These are phyloP conservation scores for Drosophila melanocephala DNA, from an alignment of 2,888 invertebrate genomes.

Conservation along the genomic window DNA sequence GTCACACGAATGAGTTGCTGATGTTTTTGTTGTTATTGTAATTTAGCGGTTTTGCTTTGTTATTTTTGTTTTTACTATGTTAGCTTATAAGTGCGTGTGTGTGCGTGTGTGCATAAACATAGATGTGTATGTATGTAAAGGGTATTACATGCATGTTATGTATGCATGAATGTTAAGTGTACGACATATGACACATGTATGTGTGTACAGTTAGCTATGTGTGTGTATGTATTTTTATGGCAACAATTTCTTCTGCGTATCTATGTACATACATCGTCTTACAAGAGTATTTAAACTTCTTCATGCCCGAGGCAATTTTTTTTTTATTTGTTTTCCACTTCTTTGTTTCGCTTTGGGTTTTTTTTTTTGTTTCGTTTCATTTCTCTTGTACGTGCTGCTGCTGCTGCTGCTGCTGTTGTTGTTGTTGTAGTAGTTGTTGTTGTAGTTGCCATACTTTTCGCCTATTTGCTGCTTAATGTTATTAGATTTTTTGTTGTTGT, in stretches of 20 bases:
- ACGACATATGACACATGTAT: slow-evolving; percentile 19
- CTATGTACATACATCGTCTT: slow-evolving; percentile 13
- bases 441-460: slow-evolving; percentile 53
- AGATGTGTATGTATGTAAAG: slow-evolving; percentile 11
- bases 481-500: slow-evolving; percentile 49
- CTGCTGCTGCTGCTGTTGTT: slow-evolving; percentile 35
- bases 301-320: slow-evolving; percentile 15
- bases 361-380: slow-evolving; percentile 22
- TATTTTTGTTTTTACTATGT: slow-evolving; percentile 36
- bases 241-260: slow-evolving; percentile 26
- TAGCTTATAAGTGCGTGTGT: slow-evolving; percentile 22
- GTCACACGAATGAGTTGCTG: slow-evolving; percentile 74
- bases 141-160: slow-evolving; percentile 24
- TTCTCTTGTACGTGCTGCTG: slow-evolving; percentile 22
- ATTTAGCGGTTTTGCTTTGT: slow-evolving; percentile 73
- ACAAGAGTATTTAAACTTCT: slow-evolving; percentile 40
- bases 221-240: slow-evolving; percentile 12
- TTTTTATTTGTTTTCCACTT: slow-evolving; percentile 22
- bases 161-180: slow-evolving; percentile 10
- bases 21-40: slow-evolving; percentile 60
- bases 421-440: slow-evolving; percentile 22
- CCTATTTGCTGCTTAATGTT: slow-evolving; percentile 63
- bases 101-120: not conserved
- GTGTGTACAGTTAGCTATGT: slow-evolving; percentile 6
- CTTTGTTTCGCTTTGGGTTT: slow-evolving; percentile 39